Evolutionary conservation across 2,888 invertebrate genomes (phyloP).

Genomic region (Rhodophaea formosa): DNA sequence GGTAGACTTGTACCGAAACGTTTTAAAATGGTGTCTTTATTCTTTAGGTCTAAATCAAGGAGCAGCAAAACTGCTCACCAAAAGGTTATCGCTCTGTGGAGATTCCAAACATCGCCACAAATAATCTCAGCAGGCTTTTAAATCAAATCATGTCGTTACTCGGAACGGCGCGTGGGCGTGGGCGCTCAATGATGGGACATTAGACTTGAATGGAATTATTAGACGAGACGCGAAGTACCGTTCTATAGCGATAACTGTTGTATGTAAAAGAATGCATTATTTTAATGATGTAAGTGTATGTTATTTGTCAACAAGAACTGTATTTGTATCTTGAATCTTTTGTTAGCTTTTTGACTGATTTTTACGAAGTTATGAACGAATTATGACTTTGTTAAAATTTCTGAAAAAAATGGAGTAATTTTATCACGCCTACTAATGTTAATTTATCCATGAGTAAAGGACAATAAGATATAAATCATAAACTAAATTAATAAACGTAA

Average conservation of each 20-base stretch:
- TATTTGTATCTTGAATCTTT: too few species aligned
- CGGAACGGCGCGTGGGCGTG: conserved; percentile 23
- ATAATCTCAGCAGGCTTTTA: conserved; percentile 25
- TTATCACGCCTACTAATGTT: too few species aligned
- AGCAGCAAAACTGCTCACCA: too few species aligned
- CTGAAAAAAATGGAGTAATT: too few species aligned
- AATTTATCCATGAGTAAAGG: too few species aligned
- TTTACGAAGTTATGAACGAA: too few species aligned
- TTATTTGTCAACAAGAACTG: not conserved
- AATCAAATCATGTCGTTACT: conserved; percentile 37
- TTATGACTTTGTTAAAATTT: too few species aligned
- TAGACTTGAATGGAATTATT: conserved; percentile 6
- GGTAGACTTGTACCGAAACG: too few species aligned
- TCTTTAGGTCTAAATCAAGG: not conserved
- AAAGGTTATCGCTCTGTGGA: not conserved
- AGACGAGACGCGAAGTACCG: not conserved
- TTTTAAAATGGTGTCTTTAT: too few species aligned
- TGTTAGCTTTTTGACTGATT: too few species aligned
- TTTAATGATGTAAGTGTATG: not conserved
- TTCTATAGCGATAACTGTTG: conserved; percentile 1
- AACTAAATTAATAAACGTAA: too few species aligned
- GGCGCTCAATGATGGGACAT: conserved; percentile 8
- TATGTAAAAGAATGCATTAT: not conserved
- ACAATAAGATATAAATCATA: too few species aligned
- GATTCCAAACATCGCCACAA: not conserved